Evolutionary conservation across 1,140 invertebrate species (phyloP).

Genomic region (Oscheius sp.): DNA sequence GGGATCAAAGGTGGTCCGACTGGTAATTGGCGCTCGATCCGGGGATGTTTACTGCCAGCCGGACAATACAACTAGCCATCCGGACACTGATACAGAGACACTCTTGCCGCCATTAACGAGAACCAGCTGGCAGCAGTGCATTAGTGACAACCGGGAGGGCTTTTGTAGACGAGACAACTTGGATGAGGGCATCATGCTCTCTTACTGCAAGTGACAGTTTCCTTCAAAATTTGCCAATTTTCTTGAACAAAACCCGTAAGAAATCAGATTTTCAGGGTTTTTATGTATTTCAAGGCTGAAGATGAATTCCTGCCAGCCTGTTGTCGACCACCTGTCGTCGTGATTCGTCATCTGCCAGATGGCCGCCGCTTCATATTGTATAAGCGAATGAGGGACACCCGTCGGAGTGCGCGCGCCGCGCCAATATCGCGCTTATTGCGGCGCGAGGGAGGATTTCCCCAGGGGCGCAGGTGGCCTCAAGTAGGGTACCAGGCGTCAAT

Average conservation of each 20-base stretch:
- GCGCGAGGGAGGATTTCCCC: not conserved
- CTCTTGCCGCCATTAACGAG: no score
- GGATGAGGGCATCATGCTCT: no score
- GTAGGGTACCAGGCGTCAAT: not conserved
- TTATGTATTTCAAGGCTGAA: no score
- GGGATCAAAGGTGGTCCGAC: not conserved
- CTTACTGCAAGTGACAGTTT: no score
- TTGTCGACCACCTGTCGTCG: not conserved
- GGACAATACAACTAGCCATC: slow-evolving; percentile 8
- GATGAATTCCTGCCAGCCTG: not conserved
- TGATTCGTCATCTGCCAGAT: not conserved
- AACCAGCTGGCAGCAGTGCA: no score
- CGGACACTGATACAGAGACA: not conserved
- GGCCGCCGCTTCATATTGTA: not conserved
- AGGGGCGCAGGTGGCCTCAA: no score
- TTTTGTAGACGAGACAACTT: no score
- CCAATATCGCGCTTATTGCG: not conserved
- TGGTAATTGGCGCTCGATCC: not conserved
- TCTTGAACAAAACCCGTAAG: no score
- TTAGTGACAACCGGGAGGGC: no score
- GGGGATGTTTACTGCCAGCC: not conserved
- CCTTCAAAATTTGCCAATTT: no score
- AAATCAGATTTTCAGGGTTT: no score
- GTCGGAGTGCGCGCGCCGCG: not conserved
- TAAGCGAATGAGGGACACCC: slow-evolving; percentile 6